phyloP scores from a whole-genome alignment of 2,888 invertebrate genomes.

The Pyrocoelia pectoralis region DNA sequence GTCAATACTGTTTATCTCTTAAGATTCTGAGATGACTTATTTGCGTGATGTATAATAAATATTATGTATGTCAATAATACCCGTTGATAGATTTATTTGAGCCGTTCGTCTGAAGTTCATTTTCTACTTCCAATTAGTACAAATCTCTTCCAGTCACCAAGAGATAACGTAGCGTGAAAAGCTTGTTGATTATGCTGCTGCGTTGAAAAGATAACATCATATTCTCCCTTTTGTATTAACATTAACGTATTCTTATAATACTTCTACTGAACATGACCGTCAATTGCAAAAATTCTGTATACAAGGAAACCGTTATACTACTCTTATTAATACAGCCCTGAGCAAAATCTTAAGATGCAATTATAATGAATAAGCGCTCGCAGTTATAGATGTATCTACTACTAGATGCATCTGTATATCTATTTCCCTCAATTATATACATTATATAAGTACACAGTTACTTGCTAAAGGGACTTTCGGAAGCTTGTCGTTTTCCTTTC shows the following conservation, averaged over 20 bases:
- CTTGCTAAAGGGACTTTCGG: neutral
- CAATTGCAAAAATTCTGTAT: neutral
- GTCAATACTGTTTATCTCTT: too few species aligned
- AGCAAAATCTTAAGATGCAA: neutral
- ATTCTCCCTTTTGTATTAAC: neutral
- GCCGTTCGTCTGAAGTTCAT: neutral
- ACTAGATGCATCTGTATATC: conserved; percentile 6
- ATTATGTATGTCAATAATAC: too few species aligned
- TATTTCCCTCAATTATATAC: neutral
- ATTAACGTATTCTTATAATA: neutral
- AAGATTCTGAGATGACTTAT: too few species aligned
- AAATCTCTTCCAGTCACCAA: neutral
- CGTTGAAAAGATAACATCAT: neutral
- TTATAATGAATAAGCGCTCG: conserved; percentile 3
- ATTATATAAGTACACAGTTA: conserved; percentile 2
- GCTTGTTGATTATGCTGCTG: neutral
- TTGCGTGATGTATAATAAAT: too few species aligned
- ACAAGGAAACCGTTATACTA: neutral
- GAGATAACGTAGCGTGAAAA: neutral
- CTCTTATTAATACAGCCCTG: conserved; percentile 5
- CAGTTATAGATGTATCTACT: conserved; percentile 6
- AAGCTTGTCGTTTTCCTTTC: conserved; percentile 4
- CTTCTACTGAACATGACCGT: neutral
- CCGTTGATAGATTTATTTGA: too few species aligned
- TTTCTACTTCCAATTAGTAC: neutral